Evolutionary conservation across 2,888 invertebrate genomes (phyloP).

Genomic region (Chironomus riparius): DNA sequence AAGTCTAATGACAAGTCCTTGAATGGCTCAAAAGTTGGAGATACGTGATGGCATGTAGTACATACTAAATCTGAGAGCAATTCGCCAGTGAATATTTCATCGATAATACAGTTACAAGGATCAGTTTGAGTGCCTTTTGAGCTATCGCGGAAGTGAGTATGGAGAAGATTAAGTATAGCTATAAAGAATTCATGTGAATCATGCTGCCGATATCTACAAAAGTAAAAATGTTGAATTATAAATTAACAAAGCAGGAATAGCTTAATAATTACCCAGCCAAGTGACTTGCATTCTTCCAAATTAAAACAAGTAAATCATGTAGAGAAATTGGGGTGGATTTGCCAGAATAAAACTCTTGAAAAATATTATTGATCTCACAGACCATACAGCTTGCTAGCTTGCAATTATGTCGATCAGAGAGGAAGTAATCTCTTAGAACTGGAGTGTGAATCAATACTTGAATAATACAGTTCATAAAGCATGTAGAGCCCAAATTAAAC

Average conservation of each 20-base stretch:
- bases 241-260: no score
- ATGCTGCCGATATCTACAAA: slow-evolving; percentile 83
- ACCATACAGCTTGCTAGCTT: slow-evolving; percentile 72
- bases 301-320: slow-evolving; percentile 80
- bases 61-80: slow-evolving; percentile 95
- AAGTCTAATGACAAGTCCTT: slow-evolving; percentile 96
- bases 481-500: slow-evolving; percentile 93
- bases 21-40: slow-evolving; percentile 94
- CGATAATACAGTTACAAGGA: slow-evolving; percentile 90
- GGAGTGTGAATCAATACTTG: slow-evolving; percentile 91
- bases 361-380: slow-evolving; percentile 90
- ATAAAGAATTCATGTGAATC: slow-evolving; percentile 99
- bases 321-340: slow-evolving; percentile 79
- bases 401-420: slow-evolving; percentile 88
- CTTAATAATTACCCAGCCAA: slow-evolving; percentile 56
- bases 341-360: slow-evolving; percentile 95
- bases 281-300: slow-evolving; percentile 93
- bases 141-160: slow-evolving; percentile 56
- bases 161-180: slow-evolving; percentile 85
- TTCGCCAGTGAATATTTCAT: slow-evolving; percentile 93
- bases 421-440: slow-evolving; percentile 85
- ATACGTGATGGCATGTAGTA: slow-evolving; percentile 86
- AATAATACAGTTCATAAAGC: slow-evolving; percentile 98
- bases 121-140: slow-evolving; percentile 31
- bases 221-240: no score